Percentiles rank a stretch among this genome's conserved stretches.
These are phyloP conservation scores for Tenebrio molitor DNA, from an alignment of 1,140 invertebrate genomes.

Conservation along the genomic window DNA sequence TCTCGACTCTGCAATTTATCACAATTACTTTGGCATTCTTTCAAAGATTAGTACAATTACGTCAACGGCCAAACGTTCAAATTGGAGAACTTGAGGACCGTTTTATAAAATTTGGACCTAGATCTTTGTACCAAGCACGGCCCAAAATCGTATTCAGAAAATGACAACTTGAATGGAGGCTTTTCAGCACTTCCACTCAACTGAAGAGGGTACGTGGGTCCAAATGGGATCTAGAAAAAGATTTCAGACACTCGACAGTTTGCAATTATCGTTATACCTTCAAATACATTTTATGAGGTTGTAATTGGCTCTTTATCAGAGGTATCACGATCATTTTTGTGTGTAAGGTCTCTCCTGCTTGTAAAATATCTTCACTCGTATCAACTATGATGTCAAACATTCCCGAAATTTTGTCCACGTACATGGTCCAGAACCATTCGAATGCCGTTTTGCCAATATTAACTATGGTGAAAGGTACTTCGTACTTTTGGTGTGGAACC, in stretches of 20 bases:
- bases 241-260: constrained; percentile 1
- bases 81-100: constrained; percentile 64
- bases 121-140: constrained; percentile 65
- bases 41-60: constrained; percentile 51
- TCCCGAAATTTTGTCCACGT: background rate
- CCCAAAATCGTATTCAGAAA: constrained; percentile 66
- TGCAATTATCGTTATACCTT: background rate
- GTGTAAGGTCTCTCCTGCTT: background rate
- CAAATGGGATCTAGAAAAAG: constrained; percentile 64
- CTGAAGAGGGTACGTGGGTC: constrained; percentile 64
- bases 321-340: constrained; percentile 7
- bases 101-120: constrained; percentile 56
- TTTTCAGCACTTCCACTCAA: constrained; percentile 60
- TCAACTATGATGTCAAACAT: constrained; percentile 1
- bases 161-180: constrained; percentile 64
- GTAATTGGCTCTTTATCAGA: background rate
- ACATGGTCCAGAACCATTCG: constrained; percentile 32
- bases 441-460: constrained; percentile 65
- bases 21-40: background rate
- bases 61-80: constrained; percentile 58
- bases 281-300: constrained; percentile 12
- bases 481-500: constrained; percentile 53
- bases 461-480: constrained; percentile 61
- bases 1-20: constrained; percentile 1
- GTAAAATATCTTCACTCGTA: background rate